A percentile compares a stretch with the other conserved stretches of the same genome.
phyloP scores from a whole-genome alignment of 2,888 invertebrate genomes.

The Chloromyia formosa region DNA sequence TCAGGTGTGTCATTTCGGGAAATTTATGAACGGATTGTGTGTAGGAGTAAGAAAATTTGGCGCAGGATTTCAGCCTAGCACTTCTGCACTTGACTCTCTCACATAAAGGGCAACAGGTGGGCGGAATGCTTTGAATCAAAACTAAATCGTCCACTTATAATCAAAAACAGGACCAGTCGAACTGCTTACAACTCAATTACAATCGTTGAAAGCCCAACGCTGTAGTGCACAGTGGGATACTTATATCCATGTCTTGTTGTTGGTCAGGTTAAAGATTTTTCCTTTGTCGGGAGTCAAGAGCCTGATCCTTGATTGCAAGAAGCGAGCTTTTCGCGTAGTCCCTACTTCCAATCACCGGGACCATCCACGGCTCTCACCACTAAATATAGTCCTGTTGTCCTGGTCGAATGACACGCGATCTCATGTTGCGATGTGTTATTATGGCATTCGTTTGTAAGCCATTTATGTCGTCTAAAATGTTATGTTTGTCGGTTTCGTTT shows the following conservation, averaged over 20 bases:
- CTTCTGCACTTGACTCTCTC: no score
- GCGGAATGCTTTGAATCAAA: no score
- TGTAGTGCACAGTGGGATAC: slow-evolving; percentile 45
- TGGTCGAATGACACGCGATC: slow-evolving; percentile 33
- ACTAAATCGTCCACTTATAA: no score
- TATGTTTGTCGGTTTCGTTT: neutral
- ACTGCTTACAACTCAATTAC: slow-evolving; percentile 30
- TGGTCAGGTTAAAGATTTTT: slow-evolving; percentile 39
- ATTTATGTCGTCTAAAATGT: slow-evolving; percentile 35
- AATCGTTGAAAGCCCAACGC: slow-evolving; percentile 46
- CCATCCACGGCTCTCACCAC: neutral
- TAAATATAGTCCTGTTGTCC: neutral
- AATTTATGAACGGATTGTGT: no score
- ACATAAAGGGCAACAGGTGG: neutral
- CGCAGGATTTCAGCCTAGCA: no score
- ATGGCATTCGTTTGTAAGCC: slow-evolving; percentile 26
- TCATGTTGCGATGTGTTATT: slow-evolving; percentile 39
- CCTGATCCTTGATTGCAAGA: neutral
- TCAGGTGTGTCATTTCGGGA: no score
- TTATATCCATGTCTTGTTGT: slow-evolving; percentile 27
- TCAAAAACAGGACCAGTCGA: neutral
- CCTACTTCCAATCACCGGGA: neutral
- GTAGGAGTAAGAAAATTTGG: no score
- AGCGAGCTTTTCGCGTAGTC: neutral
- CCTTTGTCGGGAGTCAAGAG: neutral